Base-by-base conservation (phyloP, 2,113 vertebrate species). In the Cryptotis parvus region DNA sequence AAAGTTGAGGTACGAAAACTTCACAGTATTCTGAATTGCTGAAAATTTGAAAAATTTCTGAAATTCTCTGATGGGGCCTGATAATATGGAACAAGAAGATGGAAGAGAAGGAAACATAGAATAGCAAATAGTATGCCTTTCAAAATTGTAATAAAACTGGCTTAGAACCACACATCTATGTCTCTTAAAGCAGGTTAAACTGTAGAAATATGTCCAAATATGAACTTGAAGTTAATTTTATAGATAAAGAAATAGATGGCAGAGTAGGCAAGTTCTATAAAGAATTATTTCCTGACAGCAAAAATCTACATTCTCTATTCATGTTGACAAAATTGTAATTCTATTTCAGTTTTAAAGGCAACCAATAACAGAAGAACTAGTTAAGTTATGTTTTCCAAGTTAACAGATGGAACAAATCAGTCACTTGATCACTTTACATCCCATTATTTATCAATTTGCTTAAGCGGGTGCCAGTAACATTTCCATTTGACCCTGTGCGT, bases 311-410 rank as follows among this genome's bases (percentile, higher is more conserved):
- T 29, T 75, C 65, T 35, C 4, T 26, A 24, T 91, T 92, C 72
- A n/a, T 84, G n/a, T 91, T 88, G 65, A 83, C 7, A 84, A 70
- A 66, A 79, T 80, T 91, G 61, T 55, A 83, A 61, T 81, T 91
- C 43, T 41, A 82, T 31, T n/a, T 94, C 79, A 92, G n/a, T 66
- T 95, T 79, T 83, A 78, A 85, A 78, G 75, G 49, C 15, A 88
- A 80, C 35, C 74, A 90, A 85, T 88, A 88, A 85, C 26, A 86
- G 45, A 74, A 77, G 73, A 66, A 88, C 49, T 85, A 83, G 45
- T 75, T 94, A 70, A 90, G 49, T n/a, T 85, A 45, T 87, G 26
- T 86, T 78, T 90, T 94, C 78, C 31, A 96, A 91, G 77, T 74
- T 89, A 94, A 91, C 24, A 66, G 39, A 92, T 94, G n/a, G 41